Evolutionary conservation across 2,888 invertebrate genomes (phyloP), one percentile per base, ranked within the genome.

Genomic region (Synergus umbraculus): DNA sequence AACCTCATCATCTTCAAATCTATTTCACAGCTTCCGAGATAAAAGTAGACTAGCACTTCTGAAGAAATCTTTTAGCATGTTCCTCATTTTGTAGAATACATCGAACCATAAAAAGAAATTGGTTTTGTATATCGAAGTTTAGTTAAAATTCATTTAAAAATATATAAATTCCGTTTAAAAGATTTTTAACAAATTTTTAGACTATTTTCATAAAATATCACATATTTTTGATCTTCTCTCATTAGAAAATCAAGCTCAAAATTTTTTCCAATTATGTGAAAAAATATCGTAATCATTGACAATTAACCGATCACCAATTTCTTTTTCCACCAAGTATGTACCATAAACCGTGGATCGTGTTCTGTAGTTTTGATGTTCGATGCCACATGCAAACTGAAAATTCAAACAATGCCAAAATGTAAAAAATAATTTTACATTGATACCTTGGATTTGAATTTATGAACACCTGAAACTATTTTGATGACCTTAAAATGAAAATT

Each of bases 321-420:
- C 73, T 73, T 73, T 73, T 73, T 54, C 54, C 73, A 73, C 73
- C n/a, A 73, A 37, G 54, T 73, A 73, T 73, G 73, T 73, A 73
- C 73, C 73, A 73, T 73, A 73, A 46, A 73, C 73, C n/a, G 73
- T 73, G 41, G 73, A 73, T 15, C 73, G 73, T 73, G 73, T 73
- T 73, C 15, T 73, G 73, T 81, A 77, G 84, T 84, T 83, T 81
- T 78, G 81, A 66, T 86, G 85, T 84, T 81, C 79, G 81, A 83
- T 85, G 82, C 82, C 78, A 64, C 87, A 82, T 89, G 90, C 87
- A 87, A 90, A 90, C 84, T 83, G 1, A 89, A 86, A 87, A 65
- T 78, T 64, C n/a, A 76, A 76, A 64, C 18, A 41, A 64, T 76
- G 76, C 44, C 15, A 76, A 8, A 76, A 63, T 44, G 9, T 76